A percentile compares a stretch with the other conserved stretches of the same genome.
These are phyloP conservation scores for Prenolepis imparis DNA, from an alignment of 2,888 invertebrate species.

Conservation along the genomic window DNA sequence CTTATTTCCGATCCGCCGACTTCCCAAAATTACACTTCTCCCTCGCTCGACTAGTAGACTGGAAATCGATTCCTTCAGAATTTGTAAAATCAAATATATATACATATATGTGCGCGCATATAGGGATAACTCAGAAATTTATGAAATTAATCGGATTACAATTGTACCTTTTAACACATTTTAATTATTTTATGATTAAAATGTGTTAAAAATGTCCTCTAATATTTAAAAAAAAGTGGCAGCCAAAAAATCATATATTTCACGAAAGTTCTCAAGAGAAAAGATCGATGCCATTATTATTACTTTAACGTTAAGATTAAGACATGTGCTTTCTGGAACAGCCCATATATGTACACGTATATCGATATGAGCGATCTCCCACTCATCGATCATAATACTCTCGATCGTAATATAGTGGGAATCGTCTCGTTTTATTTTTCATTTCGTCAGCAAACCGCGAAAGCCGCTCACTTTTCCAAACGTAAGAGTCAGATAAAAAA, in stretches of 20 bases:
- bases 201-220: neutral
- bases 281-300: neutral
- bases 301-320: neutral
- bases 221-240: neutral
- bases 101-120: neutral
- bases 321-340: neutral
- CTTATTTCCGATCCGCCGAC: neutral
- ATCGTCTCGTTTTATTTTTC: neutral
- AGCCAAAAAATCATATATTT: neutral
- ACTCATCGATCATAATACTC: slow-evolving; percentile 4
- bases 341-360: neutral
- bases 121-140: neutral
- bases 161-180: neutral
- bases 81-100: neutral
- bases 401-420: neutral
- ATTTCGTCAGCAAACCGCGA: slow-evolving; percentile 1
- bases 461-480: neutral
- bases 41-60: neutral
- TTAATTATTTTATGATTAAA: neutral
- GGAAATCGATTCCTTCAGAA: neutral
- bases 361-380: slow-evolving; percentile 19
- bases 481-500: slow-evolving; percentile 25
- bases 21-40: slow-evolving; percentile 18
- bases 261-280: neutral
- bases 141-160: neutral